A percentile compares a stretch with the other conserved stretches of the same genome.
phyloP scores from a whole-genome alignment of 2,888 invertebrate species.

The Himalopsyche tibetana region DNA sequence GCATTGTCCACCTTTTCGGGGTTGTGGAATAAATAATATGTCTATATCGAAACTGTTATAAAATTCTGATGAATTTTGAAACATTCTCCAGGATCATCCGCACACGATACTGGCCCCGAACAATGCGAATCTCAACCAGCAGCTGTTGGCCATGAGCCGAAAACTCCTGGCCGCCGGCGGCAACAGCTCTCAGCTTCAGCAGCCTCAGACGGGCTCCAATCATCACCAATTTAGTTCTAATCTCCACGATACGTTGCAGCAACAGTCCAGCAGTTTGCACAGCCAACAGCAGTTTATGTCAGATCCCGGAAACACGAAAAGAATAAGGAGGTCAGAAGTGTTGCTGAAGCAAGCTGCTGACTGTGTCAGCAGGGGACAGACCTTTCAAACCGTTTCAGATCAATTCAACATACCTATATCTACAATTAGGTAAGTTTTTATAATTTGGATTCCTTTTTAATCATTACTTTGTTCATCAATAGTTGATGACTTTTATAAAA shows the following conservation, averaged over 20 bases:
- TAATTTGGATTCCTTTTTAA: constrained; percentile 69
- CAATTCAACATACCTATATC: constrained; percentile 93
- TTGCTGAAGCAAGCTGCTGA: constrained; percentile 88
- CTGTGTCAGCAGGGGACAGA: constrained; percentile 90
- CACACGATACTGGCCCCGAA: constrained; percentile 59
- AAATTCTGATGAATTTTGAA: neutral
- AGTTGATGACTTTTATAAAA: too few species aligned
- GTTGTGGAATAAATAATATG: too few species aligned
- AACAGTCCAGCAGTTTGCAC: constrained; percentile 54
- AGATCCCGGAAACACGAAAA: constrained; percentile 70
- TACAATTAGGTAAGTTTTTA: constrained; percentile 79
- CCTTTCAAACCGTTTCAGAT: constrained; percentile 91
- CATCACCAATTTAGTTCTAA: constrained; percentile 68
- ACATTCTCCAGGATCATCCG: constrained; percentile 59
- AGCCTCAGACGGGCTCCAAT: constrained; percentile 67
- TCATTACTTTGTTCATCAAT: constrained; percentile 70
- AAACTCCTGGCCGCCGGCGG: constrained; percentile 69
- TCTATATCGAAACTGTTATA: too few species aligned
- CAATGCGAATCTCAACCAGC: constrained; percentile 64
- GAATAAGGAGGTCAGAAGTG: constrained; percentile 86
- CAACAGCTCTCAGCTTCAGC: constrained; percentile 72
- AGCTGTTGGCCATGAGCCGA: constrained; percentile 64
- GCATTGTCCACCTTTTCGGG: too few species aligned
- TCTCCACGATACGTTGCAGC: constrained; percentile 69
- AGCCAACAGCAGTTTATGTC: constrained; percentile 36